Conservation (phyloP, 2,888 invertebrate species). For the Aromia moschata region DNA sequence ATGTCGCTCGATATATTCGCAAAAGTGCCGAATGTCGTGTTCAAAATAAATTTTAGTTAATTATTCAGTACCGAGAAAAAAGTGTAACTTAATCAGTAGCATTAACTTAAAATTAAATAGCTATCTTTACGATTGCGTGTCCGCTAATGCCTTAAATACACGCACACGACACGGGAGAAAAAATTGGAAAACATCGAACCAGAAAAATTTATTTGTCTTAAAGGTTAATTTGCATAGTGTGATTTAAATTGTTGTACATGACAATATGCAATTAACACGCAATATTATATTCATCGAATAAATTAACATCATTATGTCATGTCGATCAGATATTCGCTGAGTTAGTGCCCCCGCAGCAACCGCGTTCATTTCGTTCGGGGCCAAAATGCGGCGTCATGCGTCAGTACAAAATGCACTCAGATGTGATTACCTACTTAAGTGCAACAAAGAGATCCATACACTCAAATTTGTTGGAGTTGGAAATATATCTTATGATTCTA, state of each 20-base stretch:
- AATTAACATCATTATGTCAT: conserved; percentile 35
- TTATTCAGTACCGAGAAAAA: conserved; percentile 47
- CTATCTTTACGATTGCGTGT: conserved; percentile 53
- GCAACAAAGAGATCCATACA: not conserved
- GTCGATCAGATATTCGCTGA: conserved; percentile 20
- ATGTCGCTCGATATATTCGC: conserved; percentile 30
- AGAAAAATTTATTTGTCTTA: conserved; percentile 54
- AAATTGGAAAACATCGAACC: conserved; percentile 31
- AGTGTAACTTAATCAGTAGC: conserved; percentile 56
- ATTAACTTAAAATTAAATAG: conserved; percentile 54
- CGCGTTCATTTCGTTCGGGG: not conserved
- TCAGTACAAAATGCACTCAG: not conserved
- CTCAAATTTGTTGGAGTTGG: not conserved
- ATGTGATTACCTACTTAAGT: not conserved
- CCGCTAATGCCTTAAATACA: conserved; percentile 51
- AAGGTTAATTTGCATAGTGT: conserved; percentile 52
- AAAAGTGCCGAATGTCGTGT: conserved; percentile 46
- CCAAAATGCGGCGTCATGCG: not conserved
- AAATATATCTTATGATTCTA: not conserved
- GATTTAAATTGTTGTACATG: conserved; percentile 54
- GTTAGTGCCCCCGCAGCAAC: not conserved
- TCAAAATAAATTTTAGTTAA: conserved; percentile 43
- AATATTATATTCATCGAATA: conserved; percentile 41
- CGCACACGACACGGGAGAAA: conserved; percentile 45
- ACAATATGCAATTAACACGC: conserved; percentile 56